Base-by-base conservation (phyloP, 2,113 vertebrate species). In the Paramormyrops kingsleyae region DNA sequence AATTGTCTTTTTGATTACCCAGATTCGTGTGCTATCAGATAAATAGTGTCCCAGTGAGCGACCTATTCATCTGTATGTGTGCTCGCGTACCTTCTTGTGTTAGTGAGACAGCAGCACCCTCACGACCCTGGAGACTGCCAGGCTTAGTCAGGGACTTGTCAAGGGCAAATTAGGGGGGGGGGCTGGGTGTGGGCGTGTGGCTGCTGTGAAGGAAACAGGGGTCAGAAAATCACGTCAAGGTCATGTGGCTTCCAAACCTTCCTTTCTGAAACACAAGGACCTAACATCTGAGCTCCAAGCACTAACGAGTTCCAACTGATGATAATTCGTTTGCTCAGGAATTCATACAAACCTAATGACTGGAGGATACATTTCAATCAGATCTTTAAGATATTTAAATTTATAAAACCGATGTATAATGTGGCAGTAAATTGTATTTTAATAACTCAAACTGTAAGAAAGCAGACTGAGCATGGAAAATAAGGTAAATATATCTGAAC, bases 271-370 rank as follows among this genome's bases (percentile, higher is more conserved):
- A 94, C 93, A 24, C 93, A 93, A 94, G 93, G 90, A 93, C 94
- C 91, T 90, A 92, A 93, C 92, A 93, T 93, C 94, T 95, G 94
- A 93, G 94, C 94, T 94, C 94, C 94, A 95, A 95, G 95, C 94
- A 94, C 91, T 91, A 92, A 44, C 17, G 19, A 84, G 83, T 44
- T 84, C 42, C 39, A 21, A 46, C 42, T 84, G 83, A 44, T 24
- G 44, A 84, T 84, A 84, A 84, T 84, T 21, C 2, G 3, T 46
- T 44, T 47, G 24, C 42, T 84, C 83, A 47, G 42, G 19, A 47
- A 84, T 42, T 42, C 74, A 42, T 42, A 84, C 83, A 47, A 42
- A 39, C 39, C 24, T 47, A 44, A 84, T 47, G 42, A 80, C 74
- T 5, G n/a, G 35, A 80, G 15, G 35, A 42, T 42, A 21, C 6